Evolutionary conservation across 2,888 invertebrate genomes (phyloP).

Genomic region (Caenorhabditis sp.): DNA sequence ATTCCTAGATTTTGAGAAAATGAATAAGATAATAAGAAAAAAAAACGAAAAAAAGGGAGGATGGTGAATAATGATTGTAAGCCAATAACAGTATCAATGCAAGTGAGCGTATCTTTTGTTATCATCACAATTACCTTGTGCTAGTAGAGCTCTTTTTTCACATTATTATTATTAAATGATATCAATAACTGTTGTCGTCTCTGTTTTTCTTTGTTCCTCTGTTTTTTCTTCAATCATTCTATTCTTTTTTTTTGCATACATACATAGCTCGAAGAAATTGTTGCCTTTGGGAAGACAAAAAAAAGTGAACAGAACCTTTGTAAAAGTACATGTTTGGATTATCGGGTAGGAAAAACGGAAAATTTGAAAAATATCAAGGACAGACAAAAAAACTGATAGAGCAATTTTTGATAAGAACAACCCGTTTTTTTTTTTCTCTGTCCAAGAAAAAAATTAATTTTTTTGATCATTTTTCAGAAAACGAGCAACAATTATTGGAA

Average conservation of each 20-base stretch:
- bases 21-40: constrained; percentile 3
- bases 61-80: too few species aligned
- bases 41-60: background rate
- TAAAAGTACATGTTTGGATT: background rate
- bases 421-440: background rate
- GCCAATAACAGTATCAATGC: background rate
- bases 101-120: background rate
- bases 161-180: background rate
- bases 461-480: background rate
- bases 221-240: background rate
- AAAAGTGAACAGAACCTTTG: background rate
- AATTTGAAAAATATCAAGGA: background rate
- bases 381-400: background rate
- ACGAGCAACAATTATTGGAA: background rate
- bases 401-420: background rate
- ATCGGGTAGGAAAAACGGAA: background rate
- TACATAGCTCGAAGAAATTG: too few species aligned
- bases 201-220: constrained; percentile 2
- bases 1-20: background rate
- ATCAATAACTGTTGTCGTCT: background rate
- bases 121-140: background rate
- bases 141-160: background rate
- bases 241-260: background rate
- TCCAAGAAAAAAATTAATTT: background rate
- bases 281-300: background rate